These are phyloP conservation scores for Diarsia brunnea DNA, from an alignment of 2,888 invertebrate species.

Conservation along the genomic window DNA sequence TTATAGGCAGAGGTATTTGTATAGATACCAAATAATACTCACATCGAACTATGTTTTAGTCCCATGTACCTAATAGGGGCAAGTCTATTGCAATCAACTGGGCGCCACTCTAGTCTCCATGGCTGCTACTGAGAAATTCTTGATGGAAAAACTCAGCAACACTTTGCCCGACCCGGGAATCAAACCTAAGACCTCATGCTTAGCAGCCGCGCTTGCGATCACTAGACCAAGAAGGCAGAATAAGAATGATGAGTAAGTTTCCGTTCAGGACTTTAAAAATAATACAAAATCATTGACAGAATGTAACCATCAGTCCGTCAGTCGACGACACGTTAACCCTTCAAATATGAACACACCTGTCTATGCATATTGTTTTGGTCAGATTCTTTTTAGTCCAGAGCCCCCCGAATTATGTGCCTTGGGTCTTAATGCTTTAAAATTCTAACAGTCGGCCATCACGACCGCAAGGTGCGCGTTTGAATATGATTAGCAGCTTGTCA, in stretches of 20 bases:
- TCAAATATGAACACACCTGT: slow-evolving; percentile 70
- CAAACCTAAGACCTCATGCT: not conserved
- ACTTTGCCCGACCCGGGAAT: not conserved
- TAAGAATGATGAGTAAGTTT: not conserved
- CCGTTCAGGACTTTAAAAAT: not conserved
- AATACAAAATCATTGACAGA: slow-evolving; percentile 30
- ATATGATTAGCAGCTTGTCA: slow-evolving; percentile 91
- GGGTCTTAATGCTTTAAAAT: slow-evolving; percentile 84
- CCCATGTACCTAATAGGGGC: too few relatives aligned
- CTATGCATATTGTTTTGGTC: slow-evolving; percentile 77
- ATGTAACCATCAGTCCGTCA: slow-evolving; percentile 11
- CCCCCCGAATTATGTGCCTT: slow-evolving; percentile 82
- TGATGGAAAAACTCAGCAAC: too few relatives aligned
- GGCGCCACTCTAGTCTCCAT: too few relatives aligned
- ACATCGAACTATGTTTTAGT: too few relatives aligned
- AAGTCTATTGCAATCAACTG: too few relatives aligned
- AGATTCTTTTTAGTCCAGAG: slow-evolving; percentile 81
- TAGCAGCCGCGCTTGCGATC: too few relatives aligned
- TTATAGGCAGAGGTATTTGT: too few relatives aligned
- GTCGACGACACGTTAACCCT: slow-evolving; percentile 34
- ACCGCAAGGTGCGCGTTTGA: slow-evolving; percentile 88
- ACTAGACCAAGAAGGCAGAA: too few relatives aligned
- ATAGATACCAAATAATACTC: too few relatives aligned
- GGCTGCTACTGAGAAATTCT: too few relatives aligned
- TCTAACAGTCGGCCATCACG: slow-evolving; percentile 82